Evolutionary conservation across 2,113 vertebrate genomes (phyloP).

Genomic region (Formicarius rufipectus): DNA sequence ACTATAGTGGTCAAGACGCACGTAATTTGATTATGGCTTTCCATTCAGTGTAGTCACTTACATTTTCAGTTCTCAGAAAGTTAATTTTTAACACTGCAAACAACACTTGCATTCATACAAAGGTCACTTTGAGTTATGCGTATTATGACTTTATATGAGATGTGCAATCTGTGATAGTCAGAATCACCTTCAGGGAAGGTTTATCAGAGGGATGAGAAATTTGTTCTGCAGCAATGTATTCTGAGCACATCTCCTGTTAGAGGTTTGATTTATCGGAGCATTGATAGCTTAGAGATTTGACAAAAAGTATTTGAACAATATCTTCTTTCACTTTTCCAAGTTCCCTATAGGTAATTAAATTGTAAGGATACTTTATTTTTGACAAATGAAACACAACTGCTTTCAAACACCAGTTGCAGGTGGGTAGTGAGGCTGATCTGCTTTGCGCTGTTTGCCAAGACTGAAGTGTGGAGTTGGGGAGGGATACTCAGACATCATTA

Average conservation of each 20-base stretch:
- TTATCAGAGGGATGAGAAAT: not conserved
- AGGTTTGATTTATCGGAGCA: not conserved
- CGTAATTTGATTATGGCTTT: not conserved
- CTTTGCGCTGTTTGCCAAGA: not conserved
- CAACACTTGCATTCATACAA: not conserved
- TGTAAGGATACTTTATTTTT: not conserved
- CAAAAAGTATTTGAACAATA: not conserved
- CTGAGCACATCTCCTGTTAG: not conserved
- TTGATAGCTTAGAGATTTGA: not conserved
- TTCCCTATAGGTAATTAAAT: not conserved
- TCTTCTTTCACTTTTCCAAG: not conserved
- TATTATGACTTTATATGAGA: slow-evolving; percentile 18
- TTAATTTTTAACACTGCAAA: slow-evolving; percentile 12
- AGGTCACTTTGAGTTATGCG: slow-evolving; percentile 8
- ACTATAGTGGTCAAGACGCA: not conserved
- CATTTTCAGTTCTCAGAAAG: slow-evolving; percentile 39
- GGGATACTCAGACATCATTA: not conserved
- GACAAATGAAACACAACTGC: not conserved
- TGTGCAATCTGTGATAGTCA: not conserved
- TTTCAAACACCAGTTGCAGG: not conserved
- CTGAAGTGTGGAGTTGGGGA: not conserved
- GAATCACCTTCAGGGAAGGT: not conserved
- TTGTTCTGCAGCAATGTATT: not conserved
- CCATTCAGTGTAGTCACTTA: not conserved
- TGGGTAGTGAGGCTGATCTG: not conserved